Percentiles rank a stretch among this genome's conserved stretches.
These are phyloP conservation scores for Campoplex capitator DNA, from an alignment of 2,888 invertebrate genomes.

Conservation along the genomic window DNA sequence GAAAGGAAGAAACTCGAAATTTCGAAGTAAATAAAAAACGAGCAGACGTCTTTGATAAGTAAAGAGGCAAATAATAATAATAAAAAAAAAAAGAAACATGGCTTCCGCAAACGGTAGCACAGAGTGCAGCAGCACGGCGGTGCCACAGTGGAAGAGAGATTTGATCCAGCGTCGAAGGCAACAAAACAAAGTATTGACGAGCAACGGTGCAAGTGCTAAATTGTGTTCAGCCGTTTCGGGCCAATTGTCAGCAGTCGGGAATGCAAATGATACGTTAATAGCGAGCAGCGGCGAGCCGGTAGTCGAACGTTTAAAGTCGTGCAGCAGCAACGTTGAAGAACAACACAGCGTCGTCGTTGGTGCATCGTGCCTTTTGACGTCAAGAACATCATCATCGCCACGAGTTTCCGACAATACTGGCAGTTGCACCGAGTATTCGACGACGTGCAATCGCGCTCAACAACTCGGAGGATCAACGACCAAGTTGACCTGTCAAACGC, in stretches of 20 bases:
- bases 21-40: neutral
- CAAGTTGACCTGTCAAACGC: slow-evolving; percentile 48
- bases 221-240: slow-evolving; percentile 74
- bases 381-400: slow-evolving; percentile 21
- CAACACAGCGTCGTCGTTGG: slow-evolving; percentile 46
- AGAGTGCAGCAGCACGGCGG: slow-evolving; percentile 68
- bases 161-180: slow-evolving; percentile 90
- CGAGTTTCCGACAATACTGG: slow-evolving; percentile 58
- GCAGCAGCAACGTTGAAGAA: slow-evolving; percentile 23
- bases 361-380: slow-evolving; percentile 45
- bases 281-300: slow-evolving; percentile 56
- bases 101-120: slow-evolving; percentile 64
- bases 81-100: slow-evolving; percentile 53
- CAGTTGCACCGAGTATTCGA: slow-evolving; percentile 40
- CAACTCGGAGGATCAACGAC: slow-evolving; percentile 44
- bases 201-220: slow-evolving; percentile 78
- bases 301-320: slow-evolving; percentile 40
- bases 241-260: slow-evolving; percentile 16
- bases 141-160: slow-evolving; percentile 94
- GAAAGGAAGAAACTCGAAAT: neutral
- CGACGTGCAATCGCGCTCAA: slow-evolving; percentile 57
- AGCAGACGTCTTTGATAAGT: slow-evolving; percentile 27
- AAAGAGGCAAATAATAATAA: neutral
- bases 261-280: slow-evolving; percentile 32
- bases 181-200: slow-evolving; percentile 82